These are phyloP conservation scores for Ptiloglossa arizonensis DNA, from an alignment of 1,140 invertebrate species.

Conservation along the genomic window DNA sequence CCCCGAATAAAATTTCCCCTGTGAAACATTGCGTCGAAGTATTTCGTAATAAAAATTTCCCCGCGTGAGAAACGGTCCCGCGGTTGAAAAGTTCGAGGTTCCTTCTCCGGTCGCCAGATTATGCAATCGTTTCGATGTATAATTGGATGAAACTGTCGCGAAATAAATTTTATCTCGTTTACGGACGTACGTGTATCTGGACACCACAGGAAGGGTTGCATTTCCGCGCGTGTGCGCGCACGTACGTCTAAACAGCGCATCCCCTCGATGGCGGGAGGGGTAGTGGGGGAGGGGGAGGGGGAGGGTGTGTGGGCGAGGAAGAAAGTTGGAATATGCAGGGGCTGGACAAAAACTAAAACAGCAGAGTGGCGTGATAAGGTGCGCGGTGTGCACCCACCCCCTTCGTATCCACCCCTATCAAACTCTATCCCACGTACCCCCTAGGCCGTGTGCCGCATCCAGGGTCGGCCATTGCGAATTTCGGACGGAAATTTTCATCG, in stretches of 20 bases:
- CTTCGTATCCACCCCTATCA: conserved; percentile 45
- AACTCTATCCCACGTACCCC: conserved; percentile 36
- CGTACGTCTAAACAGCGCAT: conserved; percentile 5
- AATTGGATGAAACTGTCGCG: conserved; percentile 22
- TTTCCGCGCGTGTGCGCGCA: neutral
- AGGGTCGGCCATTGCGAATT: conserved; percentile 35
- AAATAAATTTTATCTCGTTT: conserved; percentile 43
- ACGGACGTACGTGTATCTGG: neutral
- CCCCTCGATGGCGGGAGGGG: neutral
- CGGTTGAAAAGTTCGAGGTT: neutral
- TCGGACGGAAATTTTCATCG: conserved; percentile 18
- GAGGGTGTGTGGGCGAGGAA: no score
- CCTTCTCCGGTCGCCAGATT: neutral
- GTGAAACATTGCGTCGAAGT: no score
- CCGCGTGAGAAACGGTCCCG: no score
- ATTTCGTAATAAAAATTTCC: neutral
- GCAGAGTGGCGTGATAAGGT: conserved; percentile 56
- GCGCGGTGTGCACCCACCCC: conserved; percentile 15
- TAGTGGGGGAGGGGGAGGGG: no score
- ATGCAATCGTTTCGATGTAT: neutral
- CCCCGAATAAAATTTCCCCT: neutral
- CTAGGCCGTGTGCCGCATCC: conserved; percentile 18
- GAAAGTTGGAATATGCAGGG: conserved; percentile 53
- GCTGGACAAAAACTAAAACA: conserved; percentile 51
- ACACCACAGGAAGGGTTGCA: neutral